These are phyloP conservation scores for Pantala flavescens DNA, from an alignment of 1,140 invertebrate species.

Conservation along the genomic window DNA sequence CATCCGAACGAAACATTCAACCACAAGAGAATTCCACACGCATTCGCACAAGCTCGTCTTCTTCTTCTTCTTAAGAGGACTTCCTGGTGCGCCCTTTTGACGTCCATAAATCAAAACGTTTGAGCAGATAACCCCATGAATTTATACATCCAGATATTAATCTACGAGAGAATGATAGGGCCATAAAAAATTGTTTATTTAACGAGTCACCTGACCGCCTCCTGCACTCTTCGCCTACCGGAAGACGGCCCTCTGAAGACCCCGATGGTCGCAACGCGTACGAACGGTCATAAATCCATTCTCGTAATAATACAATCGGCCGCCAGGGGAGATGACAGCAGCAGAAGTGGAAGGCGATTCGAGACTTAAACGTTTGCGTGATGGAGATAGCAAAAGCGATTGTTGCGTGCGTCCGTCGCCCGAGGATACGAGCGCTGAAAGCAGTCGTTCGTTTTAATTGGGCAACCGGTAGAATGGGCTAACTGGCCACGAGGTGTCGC, in stretches of 20 bases:
- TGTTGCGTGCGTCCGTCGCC: background rate
- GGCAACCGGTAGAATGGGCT: background rate
- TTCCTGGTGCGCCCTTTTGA: too few relatives aligned
- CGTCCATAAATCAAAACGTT: too few relatives aligned
- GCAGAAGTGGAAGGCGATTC: too few relatives aligned
- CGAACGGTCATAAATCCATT: background rate
- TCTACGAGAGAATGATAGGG: too few relatives aligned
- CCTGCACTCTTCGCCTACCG: background rate
- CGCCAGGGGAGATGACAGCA: too few relatives aligned
- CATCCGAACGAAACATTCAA: too few relatives aligned
- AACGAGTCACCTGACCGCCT: background rate
- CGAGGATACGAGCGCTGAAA: background rate
- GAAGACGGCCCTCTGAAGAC: background rate
- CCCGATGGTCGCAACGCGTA: background rate
- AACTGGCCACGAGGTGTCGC: background rate
- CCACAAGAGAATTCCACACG: too few relatives aligned
- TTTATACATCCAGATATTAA: too few relatives aligned
- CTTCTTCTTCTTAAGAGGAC: too few relatives aligned
- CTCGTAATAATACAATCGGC: background rate
- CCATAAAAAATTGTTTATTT: too few relatives aligned
- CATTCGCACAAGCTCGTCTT: too few relatives aligned
- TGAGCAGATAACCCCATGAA: too few relatives aligned
- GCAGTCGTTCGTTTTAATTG: background rate
- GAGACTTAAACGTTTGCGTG: background rate
- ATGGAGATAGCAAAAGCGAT: background rate